Base-by-base conservation (phyloP, 2,797 vertebrate species). In the Ataeniobius toweri region DNA sequence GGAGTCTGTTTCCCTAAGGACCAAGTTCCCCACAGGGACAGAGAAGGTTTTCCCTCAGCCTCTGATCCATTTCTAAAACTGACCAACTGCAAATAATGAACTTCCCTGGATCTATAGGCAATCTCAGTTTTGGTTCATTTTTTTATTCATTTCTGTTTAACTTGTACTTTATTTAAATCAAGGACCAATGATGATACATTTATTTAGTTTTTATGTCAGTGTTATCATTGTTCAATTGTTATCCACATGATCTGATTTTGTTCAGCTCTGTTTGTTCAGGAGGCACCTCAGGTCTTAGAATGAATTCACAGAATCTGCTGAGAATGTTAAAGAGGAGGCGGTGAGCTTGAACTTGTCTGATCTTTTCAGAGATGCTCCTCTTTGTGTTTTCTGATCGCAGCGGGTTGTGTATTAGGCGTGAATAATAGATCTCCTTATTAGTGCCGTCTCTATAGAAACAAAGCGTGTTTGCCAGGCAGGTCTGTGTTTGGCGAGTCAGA, bases 401-500 rank as follows among this genome's bases (percentile, higher is more conserved):
- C 22, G 53, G 75, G 82, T 86, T 69, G 24, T 80, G 81, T 91
- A 83, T 85, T 86, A 75, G 77, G 59, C 76, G 81, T 86, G 85
- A 90, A 91, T 90, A 91, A 89, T 83, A 81, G 79, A 81, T 73
- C 80, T 88, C 84, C 86, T 93, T 92, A 93, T 88, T 83, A 82
- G 79, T 58, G 53, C 85, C 51, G 94, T 95, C 93, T 83, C 94
- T 88, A 93, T 95, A 78, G 93, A 89, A 93, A 94, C 94, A 83
- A 39, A 51, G 82, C 12, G 8, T 83, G 80, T 91, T 90, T 88
- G 73, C 73, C 78, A 77, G 85, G 79, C 80, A 76, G 74, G 85
- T 90, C 76, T 39, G 83, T 83, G 77, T 82, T 75, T 12, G 53
- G 46, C 2, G 55, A 83, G 85, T 75, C 53, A 48, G 53, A 76